Evolutionary conservation across 2,113 vertebrate species (phyloP), one percentile per base, ranked within the genome.

Genomic region (Gulo gulo): DNA sequence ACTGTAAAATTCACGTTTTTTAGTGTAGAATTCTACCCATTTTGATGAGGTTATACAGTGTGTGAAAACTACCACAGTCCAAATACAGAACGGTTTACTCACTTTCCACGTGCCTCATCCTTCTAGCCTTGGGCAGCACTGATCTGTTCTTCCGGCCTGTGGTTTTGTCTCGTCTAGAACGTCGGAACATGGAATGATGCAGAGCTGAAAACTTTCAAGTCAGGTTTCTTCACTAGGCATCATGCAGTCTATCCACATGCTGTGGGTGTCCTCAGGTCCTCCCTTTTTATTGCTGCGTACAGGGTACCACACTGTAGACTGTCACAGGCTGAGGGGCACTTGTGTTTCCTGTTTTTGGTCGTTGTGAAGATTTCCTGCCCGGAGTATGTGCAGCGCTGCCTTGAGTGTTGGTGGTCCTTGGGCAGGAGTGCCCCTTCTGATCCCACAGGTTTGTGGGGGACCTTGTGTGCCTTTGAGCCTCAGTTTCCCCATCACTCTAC

Each of bases 251-350:
- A 6, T 31, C 26, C 18, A 1, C 21, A 15, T 36, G 69, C 61
- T 31, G 18, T 3, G 7, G 14, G 52, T 34, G 7, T 21, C 31
- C 16, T 6, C 9, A 50, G 47, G 34, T 42, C 36, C 21, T 78
- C 55, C 76, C 7, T 79, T 45, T 52, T 36, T 74, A 39, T 39
- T 55, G 74, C 47, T 6, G 52, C 39, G 24, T 73, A 23, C 18
- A 2, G 11, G 3, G 8, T 3, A 4, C 92, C 26, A 1, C 4
- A 6, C 31, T 57, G 65, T 6, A 34, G 6, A 86, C 1, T 0
- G 13, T n/a, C 36, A 8, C 39, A 21, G 29, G 23, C 71, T 13
- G 52, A 55, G 36, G 52, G 42, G 29, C n/a, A 4, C n/a, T 67
- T 2, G 29, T 12, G 26, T 18, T 57, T 83, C 26, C 57, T n/a